A percentile compares a stretch with the other conserved stretches of the same genome.
These are phyloP conservation scores for Aleiodes sp. DNA, from an alignment of 1,140 invertebrate species.

Conservation along the genomic window DNA sequence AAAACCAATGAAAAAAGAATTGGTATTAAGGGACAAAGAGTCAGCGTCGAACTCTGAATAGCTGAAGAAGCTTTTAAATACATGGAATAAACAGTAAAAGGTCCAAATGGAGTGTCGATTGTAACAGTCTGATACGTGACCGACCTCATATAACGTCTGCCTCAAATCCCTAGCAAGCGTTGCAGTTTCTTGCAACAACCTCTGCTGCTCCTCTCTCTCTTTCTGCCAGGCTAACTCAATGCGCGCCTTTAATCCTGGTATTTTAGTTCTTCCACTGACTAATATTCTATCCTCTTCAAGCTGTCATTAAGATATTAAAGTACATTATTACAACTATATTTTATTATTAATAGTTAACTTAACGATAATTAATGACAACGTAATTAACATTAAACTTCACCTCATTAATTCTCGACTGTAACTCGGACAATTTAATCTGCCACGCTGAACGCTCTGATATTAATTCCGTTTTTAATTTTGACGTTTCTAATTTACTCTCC, in stretches of 20 bases:
- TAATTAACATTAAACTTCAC: conserved; percentile 56
- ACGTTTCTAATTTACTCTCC: conserved; percentile 81
- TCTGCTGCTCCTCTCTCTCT: conserved; percentile 91
- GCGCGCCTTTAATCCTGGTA: conserved; percentile 84
- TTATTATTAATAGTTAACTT: neutral
- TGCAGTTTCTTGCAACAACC: conserved; percentile 89
- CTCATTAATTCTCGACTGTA: conserved; percentile 93
- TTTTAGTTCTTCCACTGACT: conserved; percentile 82
- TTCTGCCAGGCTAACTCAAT: conserved; percentile 96
- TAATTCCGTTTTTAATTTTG: conserved; percentile 88
- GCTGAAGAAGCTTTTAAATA: conserved; percentile 22
- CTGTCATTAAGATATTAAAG: conserved; percentile 56
- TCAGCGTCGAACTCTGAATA: neutral
- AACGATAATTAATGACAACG: too few relatives aligned
- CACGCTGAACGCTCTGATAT: conserved; percentile 87
- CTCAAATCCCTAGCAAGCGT: conserved; percentile 88
- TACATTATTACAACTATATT: too few relatives aligned
- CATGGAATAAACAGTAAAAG: neutral
- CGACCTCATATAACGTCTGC: conserved; percentile 85
- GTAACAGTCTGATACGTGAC: neutral
- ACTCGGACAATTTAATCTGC: conserved; percentile 88
- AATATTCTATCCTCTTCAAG: conserved; percentile 85
- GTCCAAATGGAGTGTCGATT: conserved; percentile 4
- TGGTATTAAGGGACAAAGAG: neutral
- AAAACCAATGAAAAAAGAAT: conserved; percentile 20